Evolutionary conservation across 2,113 vertebrate species (phyloP), one percentile per base, ranked within the genome.

Genomic region (Epinephelus moara): DNA sequence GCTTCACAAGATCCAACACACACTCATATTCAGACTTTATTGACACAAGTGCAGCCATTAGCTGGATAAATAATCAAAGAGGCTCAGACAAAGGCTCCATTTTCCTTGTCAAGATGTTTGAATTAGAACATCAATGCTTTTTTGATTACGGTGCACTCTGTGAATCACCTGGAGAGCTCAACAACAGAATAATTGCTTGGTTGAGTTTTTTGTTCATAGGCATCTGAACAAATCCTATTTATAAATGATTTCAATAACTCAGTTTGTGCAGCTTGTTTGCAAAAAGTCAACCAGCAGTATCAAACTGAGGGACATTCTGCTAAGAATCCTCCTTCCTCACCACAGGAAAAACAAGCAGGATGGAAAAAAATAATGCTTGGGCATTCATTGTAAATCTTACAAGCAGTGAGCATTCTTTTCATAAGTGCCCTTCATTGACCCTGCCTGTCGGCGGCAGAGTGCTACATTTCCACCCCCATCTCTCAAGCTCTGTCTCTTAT

Each of bases 361-460:
- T 18, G 37, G 23, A 33, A 47, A 63, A n/a, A 61, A 79, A 84
- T 15, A 66, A 69, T 1, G 52, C 73, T 0, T 0, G 13, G 63
- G 8, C 79, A 82, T 88, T 91, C 78, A 90, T 68, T 25, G 49
- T 56, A 53, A 52, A 84, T 91, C 87, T 89, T 88, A 55, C 78
- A 81, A 85, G 78, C 85, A 70, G 78, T 37, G 85, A 82, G 81
- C 82, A 59, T 89, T 90, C 89, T 88, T 84, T 86, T 88, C 75
- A 47, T 87, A 88, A 91, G 84, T 83, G 81, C 71, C 78, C 81
- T 85, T 85, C 85, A 91, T 91, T 85, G 92, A 91, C 87, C 78
- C 61, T 62, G 80, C 68, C 85, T 21, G 89, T 90, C 67, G 81
- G 86, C 3, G 82, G 87, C 78, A 55, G 63, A 80, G 88, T 60